Evolutionary conservation across 2,113 vertebrate species (phyloP).

Genomic region (Epinephelus moara): DNA sequence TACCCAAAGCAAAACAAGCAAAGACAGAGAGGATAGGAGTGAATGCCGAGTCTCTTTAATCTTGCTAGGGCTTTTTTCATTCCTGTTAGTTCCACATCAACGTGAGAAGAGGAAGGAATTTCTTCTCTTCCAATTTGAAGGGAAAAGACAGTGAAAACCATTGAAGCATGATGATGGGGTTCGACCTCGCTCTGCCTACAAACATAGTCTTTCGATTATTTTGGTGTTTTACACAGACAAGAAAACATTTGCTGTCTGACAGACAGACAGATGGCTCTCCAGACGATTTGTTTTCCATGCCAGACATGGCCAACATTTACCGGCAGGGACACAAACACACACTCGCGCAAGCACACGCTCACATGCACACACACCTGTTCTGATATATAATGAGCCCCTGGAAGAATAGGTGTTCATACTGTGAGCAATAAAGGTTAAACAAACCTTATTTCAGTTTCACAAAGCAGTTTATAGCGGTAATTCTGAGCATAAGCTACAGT

Average conservation of each 20-base stretch:
- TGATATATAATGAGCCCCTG: conserved; percentile 42
- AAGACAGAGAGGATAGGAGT: not conserved
- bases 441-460: not conserved
- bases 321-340: conserved; percentile 21
- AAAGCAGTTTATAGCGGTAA: not conserved
- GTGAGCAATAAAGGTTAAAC: not conserved
- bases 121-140: not conserved
- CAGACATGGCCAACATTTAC: conserved; percentile 45
- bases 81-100: conserved; percentile 6
- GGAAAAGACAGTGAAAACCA: not conserved
- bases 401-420: conserved; percentile 19
- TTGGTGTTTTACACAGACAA: conserved; percentile 26
- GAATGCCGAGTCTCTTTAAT: conserved; percentile 21
- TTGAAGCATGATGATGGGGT: not conserved
- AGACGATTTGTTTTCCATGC: conserved; percentile 47
- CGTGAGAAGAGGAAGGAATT: not conserved
- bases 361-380: conserved; percentile 43
- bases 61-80: not conserved
- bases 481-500: not conserved
- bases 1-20: conserved; percentile 21
- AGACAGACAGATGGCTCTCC: conserved; percentile 64
- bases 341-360: not conserved
- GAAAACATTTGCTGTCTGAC: conserved; percentile 54
- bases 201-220: conserved; percentile 26
- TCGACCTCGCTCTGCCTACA: not conserved